Evolutionary conservation across 2,113 vertebrate genomes (phyloP), one percentile per base, ranked within the genome.

Genomic region (Atrichornis clamosus): DNA sequence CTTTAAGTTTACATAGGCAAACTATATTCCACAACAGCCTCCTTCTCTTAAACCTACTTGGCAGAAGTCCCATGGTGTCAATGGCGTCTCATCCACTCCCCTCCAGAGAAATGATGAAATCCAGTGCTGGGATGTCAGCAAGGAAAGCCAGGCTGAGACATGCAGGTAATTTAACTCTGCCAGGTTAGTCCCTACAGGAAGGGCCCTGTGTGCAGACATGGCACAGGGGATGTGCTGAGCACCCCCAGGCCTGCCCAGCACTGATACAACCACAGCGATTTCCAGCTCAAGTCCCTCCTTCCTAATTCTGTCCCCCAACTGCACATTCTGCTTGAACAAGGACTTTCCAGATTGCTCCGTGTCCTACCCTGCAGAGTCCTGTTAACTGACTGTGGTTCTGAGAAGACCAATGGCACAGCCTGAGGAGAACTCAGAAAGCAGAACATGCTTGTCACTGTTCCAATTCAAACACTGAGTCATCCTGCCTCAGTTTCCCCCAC

Each of bases 11-110:
- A 70, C 84, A 68, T 14, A 63, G 94, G 52, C 80, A 95, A 88
- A 67, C 68, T 47, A 37, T 6, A 81, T 33, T 72, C 82, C 85
- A 90, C 14, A 26, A 58, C 47, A 95, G 64, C 73, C 68, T 96
- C 83, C 52, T 81, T 79, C 84, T 74, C 78, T 77, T 65, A 86
- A 85, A 84, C 83, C 79, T 55, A 67, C 46, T 78, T 97, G 95
- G 96, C 83, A 80, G 67, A 70, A 1, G 0, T 89, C 91, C 93
- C 86, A 91, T 2, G 56, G 89, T 59, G 91, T 60, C 81, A 86
- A 70, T 23, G 81, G 64, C 52, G 52, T 39, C 94, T 92, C 90
- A 93, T 72, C 83, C 85, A 67, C 90, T 67, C 56, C 59, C 33
- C 85, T 63, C 59, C 1, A 4, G 84, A 88, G 72, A 41, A 83